Evolutionary conservation across 1,140 invertebrate genomes (phyloP).

Genomic region (Vollenhovia emeryi): DNA sequence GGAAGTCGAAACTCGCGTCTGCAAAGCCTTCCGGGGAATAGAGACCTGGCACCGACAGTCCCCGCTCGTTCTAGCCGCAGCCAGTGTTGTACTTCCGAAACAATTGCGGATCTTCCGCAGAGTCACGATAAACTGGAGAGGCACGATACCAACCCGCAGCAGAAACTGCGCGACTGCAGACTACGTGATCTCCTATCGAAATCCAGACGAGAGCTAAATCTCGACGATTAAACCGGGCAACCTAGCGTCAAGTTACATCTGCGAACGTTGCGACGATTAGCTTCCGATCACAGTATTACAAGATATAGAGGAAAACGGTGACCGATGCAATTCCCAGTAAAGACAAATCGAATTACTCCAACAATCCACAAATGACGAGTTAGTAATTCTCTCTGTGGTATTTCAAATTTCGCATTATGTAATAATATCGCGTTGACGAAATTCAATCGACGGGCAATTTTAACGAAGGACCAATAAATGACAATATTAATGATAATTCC

Average conservation of each 20-base stretch:
- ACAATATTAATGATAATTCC: background rate
- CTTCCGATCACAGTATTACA: background rate
- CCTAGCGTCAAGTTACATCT: background rate
- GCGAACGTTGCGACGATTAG: slow-evolving; percentile 10
- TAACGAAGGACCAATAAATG: background rate
- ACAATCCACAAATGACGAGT: background rate
- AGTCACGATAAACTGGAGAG: slow-evolving; percentile 45
- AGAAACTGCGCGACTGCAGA: slow-evolving; percentile 1
- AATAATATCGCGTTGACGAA: background rate
- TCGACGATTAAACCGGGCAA: slow-evolving; percentile 32
- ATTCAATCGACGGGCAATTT: background rate
- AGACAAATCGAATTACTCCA: background rate
- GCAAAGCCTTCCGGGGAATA: slow-evolving; percentile 52
- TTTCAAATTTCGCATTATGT: background rate
- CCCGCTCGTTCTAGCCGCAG: slow-evolving; percentile 51
- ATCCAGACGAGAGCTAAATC: slow-evolving; percentile 51
- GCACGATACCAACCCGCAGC: slow-evolving; percentile 40
- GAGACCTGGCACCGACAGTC: slow-evolving; percentile 55
- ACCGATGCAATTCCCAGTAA: background rate
- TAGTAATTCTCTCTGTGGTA: background rate
- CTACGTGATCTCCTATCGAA: slow-evolving; percentile 55
- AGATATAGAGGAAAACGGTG: background rate
- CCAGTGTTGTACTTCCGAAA: slow-evolving; percentile 56
- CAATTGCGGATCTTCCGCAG: slow-evolving; percentile 59
- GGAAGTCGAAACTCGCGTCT: slow-evolving; percentile 52